These are phyloP conservation scores for Bambusicola thoracicus DNA, from an alignment of 2,113 vertebrate species.

Conservation along the genomic window DNA sequence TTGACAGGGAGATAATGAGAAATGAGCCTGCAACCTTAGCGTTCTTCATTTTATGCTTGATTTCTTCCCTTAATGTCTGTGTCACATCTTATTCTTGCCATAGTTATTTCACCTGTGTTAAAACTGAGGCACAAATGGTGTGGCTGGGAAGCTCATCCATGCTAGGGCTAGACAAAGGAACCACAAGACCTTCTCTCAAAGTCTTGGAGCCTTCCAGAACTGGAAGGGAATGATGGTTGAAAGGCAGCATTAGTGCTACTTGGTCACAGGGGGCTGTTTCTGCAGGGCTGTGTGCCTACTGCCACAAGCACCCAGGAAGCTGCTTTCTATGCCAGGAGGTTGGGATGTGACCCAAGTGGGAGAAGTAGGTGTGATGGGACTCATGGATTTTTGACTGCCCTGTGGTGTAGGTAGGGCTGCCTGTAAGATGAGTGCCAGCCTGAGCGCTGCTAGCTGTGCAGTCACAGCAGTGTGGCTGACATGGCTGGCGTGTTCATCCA, in stretches of 20 bases:
- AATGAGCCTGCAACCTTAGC: not conserved
- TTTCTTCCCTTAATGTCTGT: constrained; percentile 4
- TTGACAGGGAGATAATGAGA: constrained; percentile 3
- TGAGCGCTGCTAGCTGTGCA: not conserved
- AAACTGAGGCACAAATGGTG: not conserved
- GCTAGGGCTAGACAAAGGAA: not conserved
- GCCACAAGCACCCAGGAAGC: too few relatives aligned
- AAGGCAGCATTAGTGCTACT: rapidly evolving
- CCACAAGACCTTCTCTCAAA: not conserved
- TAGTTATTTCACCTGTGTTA: not conserved
- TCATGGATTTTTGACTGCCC: not conserved
- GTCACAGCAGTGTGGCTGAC: rapidly evolving
- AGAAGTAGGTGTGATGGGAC: not conserved
- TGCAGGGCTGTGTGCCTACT: not conserved
- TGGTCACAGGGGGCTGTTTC: not conserved
- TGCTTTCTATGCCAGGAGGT: not conserved
- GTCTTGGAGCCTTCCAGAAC: not conserved
- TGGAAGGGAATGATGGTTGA: not conserved
- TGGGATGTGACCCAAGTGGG: not conserved
- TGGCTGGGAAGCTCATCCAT: not conserved
- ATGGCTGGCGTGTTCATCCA: not conserved
- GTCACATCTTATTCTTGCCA: not conserved
- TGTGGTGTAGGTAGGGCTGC: not conserved
- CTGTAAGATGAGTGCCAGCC: not conserved
- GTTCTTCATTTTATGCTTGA: constrained; percentile 16